phyloP scores from a whole-genome alignment of 2,113 vertebrate species.

The Carollia perspicillata region DNA sequence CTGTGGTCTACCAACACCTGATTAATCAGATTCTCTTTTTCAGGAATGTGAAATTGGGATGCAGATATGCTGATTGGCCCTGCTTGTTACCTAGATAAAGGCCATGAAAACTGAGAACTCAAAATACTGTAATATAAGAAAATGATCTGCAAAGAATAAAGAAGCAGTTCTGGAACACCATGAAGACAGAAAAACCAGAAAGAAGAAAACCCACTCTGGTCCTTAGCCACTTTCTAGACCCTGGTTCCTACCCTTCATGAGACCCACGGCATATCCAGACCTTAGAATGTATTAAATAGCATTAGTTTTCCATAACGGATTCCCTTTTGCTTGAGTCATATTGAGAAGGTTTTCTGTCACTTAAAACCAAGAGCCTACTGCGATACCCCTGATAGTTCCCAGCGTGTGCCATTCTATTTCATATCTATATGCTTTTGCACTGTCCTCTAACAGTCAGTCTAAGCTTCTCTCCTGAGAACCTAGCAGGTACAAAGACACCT shows the following conservation, averaged over 20 bases:
- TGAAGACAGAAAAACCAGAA: background rate
- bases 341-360: constrained; percentile 4
- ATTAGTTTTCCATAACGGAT: background rate
- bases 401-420: background rate
- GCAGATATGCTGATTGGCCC: background rate
- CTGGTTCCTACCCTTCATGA: background rate
- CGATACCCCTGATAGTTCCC: background rate
- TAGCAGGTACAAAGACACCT: background rate
- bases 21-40: constrained; percentile 13
- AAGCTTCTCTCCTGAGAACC: constrained; percentile 8
- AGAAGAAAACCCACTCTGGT: background rate
- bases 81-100: background rate
- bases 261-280: background rate
- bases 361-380: background rate
- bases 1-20: background rate
- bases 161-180: background rate
- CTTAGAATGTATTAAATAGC: constrained; percentile 13
- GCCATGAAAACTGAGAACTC: background rate
- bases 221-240: background rate
- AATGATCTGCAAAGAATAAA: constrained; percentile 24
- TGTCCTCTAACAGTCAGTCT: background rate
- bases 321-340: background rate
- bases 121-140: background rate
- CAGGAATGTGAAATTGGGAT: constrained; percentile 28
- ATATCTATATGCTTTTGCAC: background rate